Evolutionary conservation across 1,140 invertebrate genomes (phyloP), one percentile per base, ranked within the genome.

Genomic region (Gryllus bimaculatus): DNA sequence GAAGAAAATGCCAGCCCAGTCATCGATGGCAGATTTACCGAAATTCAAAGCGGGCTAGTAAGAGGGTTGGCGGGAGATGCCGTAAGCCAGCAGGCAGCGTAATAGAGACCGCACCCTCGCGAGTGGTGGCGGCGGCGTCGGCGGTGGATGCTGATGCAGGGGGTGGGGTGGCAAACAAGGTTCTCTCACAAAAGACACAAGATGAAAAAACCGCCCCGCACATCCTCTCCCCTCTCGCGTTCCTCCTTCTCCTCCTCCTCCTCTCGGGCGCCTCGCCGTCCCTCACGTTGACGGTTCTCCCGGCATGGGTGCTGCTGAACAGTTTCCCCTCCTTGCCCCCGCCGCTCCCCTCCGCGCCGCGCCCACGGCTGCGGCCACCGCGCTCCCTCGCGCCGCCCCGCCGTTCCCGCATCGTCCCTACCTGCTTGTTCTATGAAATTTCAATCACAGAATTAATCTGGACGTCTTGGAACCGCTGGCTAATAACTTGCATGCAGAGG

Each of bases 391-490:
- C 39, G 12, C 75, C 47, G 74, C 74, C 74, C 26, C 26, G 26
- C n/a, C n/a, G n/a, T n/a, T 76, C 76, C 20, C 47, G n/a, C 48
- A 21, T 47, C 78, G n/a, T 54, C 54, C 20, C 47, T 79, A 79
- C 79, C 73, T 74, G 79, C 39, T n/a, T 79, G 80, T 77, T 78
- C 77, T 80, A 80, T 80, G 80, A 80, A 80, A 80, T 80, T 80
- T 80, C n/a, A 80, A 80, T 80, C 80, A 80, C 78, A 80, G 80
- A 80, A 80, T 80, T 80, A 80, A 80, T 80, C 80, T 80, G 80
- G 80, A 80, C 80, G 80, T 80, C 80, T n/a, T 80, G 80, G 80
- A 80, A 80, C 80, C 80, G 75, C 80, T 76, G 78, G 80, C 77
- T 80, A 80, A 80, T 80, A 80, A 80, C 77, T 80, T 80, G 75